These are phyloP conservation scores for Macrotrachela quadricornifera DNA, from an alignment of 1,140 invertebrate genomes.

Conservation along the genomic window DNA sequence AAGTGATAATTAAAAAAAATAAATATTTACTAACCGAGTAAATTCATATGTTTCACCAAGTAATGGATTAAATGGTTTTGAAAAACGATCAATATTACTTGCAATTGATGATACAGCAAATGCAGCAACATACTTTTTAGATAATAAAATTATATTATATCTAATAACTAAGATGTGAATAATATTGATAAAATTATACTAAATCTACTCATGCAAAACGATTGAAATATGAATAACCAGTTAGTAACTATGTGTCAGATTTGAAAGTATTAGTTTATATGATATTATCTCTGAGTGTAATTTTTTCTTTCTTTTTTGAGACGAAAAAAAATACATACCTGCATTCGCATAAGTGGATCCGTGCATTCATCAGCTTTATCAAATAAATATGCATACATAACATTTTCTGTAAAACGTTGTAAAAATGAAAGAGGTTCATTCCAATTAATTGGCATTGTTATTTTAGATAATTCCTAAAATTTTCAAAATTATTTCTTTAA, in stretches of 20 bases:
- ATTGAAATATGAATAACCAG: too few relatives aligned
- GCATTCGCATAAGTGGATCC: background rate
- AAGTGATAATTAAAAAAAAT: too few relatives aligned
- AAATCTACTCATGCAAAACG: too few relatives aligned
- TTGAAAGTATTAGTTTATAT: too few relatives aligned
- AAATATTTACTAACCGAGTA: slow-evolving; percentile 36
- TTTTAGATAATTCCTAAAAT: slow-evolving; percentile 59
- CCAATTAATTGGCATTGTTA: slow-evolving; percentile 87
- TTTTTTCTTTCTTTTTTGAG: too few relatives aligned
- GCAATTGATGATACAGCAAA: slow-evolving; percentile 3
- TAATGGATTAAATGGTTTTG: slow-evolving; percentile 9
- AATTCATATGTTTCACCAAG: slow-evolving; percentile 7
- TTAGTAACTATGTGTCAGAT: too few relatives aligned
- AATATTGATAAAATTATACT: too few relatives aligned
- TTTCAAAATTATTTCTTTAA: too few relatives aligned
- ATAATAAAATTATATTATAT: slow-evolving; percentile 10
- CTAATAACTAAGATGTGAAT: too few relatives aligned
- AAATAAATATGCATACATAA: slow-evolving; percentile 71
- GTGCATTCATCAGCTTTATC: slow-evolving; percentile 47
- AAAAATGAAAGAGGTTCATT: slow-evolving; percentile 88
- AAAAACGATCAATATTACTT: background rate
- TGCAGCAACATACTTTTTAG: slow-evolving; percentile 13
- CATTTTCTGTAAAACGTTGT: slow-evolving; percentile 74
- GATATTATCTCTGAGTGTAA: too few relatives aligned
- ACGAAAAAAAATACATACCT: too few relatives aligned